Evolutionary conservation across 2,113 vertebrate genomes (phyloP).

Genomic region (Melospiza melodia): DNA sequence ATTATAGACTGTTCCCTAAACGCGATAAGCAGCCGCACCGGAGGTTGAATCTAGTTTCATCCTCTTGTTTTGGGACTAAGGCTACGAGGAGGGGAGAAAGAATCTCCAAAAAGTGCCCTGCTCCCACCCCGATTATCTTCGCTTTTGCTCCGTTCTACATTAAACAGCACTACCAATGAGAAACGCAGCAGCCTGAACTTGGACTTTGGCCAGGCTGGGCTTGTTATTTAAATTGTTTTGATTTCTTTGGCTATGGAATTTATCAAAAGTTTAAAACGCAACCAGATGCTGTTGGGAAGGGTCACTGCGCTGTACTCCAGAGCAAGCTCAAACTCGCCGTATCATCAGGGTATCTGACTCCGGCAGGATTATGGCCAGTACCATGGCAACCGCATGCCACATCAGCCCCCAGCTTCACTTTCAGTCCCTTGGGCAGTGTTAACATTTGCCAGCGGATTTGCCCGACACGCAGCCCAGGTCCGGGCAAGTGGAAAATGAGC

Average conservation of each 20-base stretch:
- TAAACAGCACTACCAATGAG: neutral
- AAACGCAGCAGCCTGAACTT: neutral
- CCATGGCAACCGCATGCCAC: conserved; percentile 60
- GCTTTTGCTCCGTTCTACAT: neutral
- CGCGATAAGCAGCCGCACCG: neutral
- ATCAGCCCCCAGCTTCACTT: conserved; percentile 53
- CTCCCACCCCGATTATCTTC: neutral
- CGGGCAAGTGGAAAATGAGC: conserved; percentile 30
- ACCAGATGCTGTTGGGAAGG: conserved; percentile 16
- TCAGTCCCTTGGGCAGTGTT: conserved; percentile 51
- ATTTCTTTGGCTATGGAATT: conserved; percentile 44
- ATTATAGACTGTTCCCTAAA: neutral
- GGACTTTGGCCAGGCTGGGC: neutral
- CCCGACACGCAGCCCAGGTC: conserved; percentile 26
- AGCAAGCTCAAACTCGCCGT: conserved; percentile 29
- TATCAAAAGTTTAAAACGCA: conserved; percentile 47
- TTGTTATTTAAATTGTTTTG: conserved; percentile 47
- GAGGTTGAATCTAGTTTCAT: neutral
- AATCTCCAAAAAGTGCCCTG: neutral
- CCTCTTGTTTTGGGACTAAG: neutral
- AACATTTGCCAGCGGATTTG: conserved; percentile 56
- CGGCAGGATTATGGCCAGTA: conserved; percentile 27
- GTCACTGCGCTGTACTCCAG: neutral
- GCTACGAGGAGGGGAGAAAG: neutral
- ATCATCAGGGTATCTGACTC: conserved; percentile 45